Evolutionary conservation across 2,797 vertebrate genomes (phyloP).

Genomic region (Erithacus rubecula): DNA sequence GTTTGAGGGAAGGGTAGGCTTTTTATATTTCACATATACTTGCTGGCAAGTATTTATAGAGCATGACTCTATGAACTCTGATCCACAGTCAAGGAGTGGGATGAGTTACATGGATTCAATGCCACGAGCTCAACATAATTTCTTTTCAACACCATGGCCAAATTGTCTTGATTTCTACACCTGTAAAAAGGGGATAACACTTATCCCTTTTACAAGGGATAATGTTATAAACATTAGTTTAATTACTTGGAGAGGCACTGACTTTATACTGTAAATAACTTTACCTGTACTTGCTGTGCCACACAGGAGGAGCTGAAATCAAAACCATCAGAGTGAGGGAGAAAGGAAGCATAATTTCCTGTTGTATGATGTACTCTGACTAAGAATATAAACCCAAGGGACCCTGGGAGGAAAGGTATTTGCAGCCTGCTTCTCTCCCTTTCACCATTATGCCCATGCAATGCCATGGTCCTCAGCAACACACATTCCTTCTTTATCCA

Average conservation of each 20-base stretch:
- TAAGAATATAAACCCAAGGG: not conserved
- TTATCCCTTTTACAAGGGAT: conserved; percentile 5
- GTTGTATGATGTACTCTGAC: not conserved
- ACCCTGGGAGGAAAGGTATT: not conserved
- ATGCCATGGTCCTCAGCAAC: not conserved
- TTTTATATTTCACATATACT: not conserved
- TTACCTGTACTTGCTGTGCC: not conserved
- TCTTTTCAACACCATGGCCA: conserved; percentile 28
- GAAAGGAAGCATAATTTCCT: conserved; percentile 47
- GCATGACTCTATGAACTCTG: not conserved
- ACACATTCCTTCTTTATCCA: not conserved
- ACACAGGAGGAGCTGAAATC: conserved; percentile 9
- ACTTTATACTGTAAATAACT: not conserved
- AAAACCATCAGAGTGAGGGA: not conserved
- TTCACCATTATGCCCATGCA: not conserved
- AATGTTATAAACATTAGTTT: not conserved
- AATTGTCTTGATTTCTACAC: conserved; percentile 24
- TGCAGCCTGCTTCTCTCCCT: not conserved
- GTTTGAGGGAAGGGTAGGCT: not conserved
- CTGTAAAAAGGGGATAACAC: not conserved
- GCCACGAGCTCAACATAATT: not conserved
- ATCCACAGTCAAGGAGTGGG: conserved; percentile 16
- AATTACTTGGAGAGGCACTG: not conserved
- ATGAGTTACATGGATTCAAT: conserved; percentile 27
- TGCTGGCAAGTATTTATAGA: conserved; percentile 29